Base-by-base conservation (phyloP, 2,113 vertebrate genomes). In the Alligator mississippiensis region DNA sequence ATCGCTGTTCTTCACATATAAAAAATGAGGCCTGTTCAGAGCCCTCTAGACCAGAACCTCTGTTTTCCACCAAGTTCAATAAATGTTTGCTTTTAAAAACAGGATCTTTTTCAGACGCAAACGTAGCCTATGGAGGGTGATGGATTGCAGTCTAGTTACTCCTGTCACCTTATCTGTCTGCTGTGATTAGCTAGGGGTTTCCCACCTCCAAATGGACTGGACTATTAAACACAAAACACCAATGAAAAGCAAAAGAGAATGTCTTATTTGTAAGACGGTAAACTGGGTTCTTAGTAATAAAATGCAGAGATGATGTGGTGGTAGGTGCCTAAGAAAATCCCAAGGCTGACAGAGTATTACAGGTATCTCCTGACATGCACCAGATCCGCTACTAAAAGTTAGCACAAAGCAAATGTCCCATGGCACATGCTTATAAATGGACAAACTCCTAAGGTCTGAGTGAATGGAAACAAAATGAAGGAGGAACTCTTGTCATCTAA, bases 251-350 rank as follows among this genome's bases (percentile, higher is more conserved):
- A 84, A 9, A 5, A 82, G 63, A 87, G 59, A 22, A 22, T 84
- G 82, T 34, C 38, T 54, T 21, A n/a, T 5, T 18, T 25, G 78
- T 34, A 62, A 24, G 55, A 38, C 24, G 12, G 64, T 21, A 92
- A 83, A 87, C 13, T n/a, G 81, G 89, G 38, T 89, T 87, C 84
- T n/a, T 54, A 83, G 30, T 54, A 15, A 58, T 60, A 77, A 76
- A 90, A 90, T 18, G 79, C 75, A 88, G n/a, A 38, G 27, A 76
- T 7, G 28, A 94, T 87, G 12, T 5, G 63, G 27, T 1, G 24
- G 89, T 78, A 80, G 82, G 34, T 57, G 90, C 38, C 82, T 68
- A 17, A 84, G 82, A 59, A 88, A 94, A 66, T 38, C 55, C 61
- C 75, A n/a, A 83, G 64, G 72, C 24, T 28, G 11, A 38, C 30